A percentile compares a stretch with the other conserved stretches of the same genome.
Conservation (phyloP, 2,113 vertebrate species). For the Oophaga pumilio region DNA sequence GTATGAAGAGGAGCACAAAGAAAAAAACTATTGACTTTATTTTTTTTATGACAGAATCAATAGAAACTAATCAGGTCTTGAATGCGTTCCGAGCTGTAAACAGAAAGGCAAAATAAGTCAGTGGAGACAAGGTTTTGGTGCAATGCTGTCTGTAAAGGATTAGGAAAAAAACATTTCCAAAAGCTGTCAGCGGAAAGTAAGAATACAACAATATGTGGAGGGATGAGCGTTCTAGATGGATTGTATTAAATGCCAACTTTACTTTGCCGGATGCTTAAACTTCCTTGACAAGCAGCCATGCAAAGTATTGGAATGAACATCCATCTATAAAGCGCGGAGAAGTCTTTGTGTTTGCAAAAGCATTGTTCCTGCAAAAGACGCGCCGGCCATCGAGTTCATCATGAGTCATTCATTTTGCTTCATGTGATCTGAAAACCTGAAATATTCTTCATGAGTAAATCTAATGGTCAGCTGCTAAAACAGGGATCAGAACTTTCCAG, state of each 20-base stretch:
- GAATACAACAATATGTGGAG: slow-evolving; percentile 42
- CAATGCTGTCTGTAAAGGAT: slow-evolving; percentile 47
- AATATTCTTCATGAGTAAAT: not conserved
- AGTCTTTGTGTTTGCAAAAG: not conserved
- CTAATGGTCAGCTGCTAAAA: not conserved
- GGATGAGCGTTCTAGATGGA: not conserved
- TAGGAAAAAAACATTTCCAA: slow-evolving; percentile 35
- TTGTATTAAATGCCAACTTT: slow-evolving; percentile 31
- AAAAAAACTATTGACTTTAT: slow-evolving; percentile 37
- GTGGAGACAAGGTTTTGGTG: slow-evolving; percentile 51
- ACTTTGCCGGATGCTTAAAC: slow-evolving; percentile 31
- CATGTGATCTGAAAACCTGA: slow-evolving; percentile 1
- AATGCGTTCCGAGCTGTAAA: slow-evolving; percentile 59
- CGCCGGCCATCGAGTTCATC: not conserved
- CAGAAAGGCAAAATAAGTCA: slow-evolving; percentile 59
- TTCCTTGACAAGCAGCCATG: not conserved
- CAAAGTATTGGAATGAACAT: not conserved
- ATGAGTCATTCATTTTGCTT: slow-evolving; percentile 28
- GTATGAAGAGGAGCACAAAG: slow-evolving; percentile 53
- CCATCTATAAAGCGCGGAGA: slow-evolving; percentile 11
- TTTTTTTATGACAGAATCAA: slow-evolving; percentile 61
- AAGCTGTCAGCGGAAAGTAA: slow-evolving; percentile 33
- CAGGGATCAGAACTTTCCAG: not conserved
- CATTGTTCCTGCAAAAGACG: slow-evolving; percentile 4
- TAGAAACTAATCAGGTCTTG: slow-evolving; percentile 64